Percentiles rank a stretch among this genome's conserved stretches.
These are phyloP conservation scores for Salvelinus namaycush DNA, from an alignment of 2,113 vertebrate genomes.

Conservation along the genomic window DNA sequence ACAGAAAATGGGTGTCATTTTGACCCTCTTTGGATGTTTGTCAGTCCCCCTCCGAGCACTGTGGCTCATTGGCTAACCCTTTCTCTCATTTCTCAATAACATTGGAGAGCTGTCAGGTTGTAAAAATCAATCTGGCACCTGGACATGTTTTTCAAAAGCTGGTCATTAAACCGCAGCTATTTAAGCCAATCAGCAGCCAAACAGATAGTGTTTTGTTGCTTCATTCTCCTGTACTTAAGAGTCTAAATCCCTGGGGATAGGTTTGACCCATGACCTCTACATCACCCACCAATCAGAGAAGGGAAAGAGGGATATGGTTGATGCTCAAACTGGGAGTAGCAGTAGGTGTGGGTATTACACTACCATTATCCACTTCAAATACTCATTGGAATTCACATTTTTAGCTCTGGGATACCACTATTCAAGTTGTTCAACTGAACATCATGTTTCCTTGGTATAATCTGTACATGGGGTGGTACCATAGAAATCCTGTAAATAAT, in stretches of 20 bases:
- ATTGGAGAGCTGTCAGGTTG: constrained; percentile 33
- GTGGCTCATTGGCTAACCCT: neutral
- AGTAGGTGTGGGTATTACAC: neutral
- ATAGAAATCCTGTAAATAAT: too few relatives aligned
- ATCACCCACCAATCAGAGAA: neutral
- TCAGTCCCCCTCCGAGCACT: too few relatives aligned
- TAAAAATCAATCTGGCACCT: constrained; percentile 25
- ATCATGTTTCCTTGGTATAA: too few relatives aligned
- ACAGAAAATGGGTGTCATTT: constrained; percentile 27
- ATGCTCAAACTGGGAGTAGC: neutral
- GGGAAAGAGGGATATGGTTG: neutral
- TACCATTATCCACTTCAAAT: too few relatives aligned
- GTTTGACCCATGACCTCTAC: constrained; percentile 7
- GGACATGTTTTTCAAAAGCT: constrained; percentile 35
- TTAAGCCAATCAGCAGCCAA: constrained; percentile 22
- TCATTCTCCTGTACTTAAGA: constrained; percentile 12
- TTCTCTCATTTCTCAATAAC: constrained; percentile 20
- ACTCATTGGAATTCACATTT: too few relatives aligned
- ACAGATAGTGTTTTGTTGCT: constrained; percentile 14
- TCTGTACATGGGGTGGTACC: too few relatives aligned
- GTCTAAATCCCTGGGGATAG: too few relatives aligned
- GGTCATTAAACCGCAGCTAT: constrained; percentile 30
- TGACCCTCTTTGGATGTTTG: constrained; percentile 35
- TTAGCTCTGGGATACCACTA: too few relatives aligned
- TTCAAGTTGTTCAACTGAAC: too few relatives aligned